Percentiles rank a stretch among this genome's conserved stretches.
These are phyloP conservation scores for Pantherophis vulpinus DNA, from an alignment of 2,797 vertebrate genomes.

Conservation along the genomic window DNA sequence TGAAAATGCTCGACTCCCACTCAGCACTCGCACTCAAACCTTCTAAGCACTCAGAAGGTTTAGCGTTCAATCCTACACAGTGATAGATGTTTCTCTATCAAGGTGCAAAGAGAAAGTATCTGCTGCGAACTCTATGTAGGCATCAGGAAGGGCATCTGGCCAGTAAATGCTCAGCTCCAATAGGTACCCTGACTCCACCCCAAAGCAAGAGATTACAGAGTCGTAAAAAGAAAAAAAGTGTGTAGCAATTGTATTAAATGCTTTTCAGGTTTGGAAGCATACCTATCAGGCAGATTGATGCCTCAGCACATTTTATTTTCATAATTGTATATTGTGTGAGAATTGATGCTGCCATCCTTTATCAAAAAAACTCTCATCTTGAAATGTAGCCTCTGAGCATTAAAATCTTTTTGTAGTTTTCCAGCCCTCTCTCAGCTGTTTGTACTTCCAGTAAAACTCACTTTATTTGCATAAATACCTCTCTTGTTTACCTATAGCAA, in stretches of 20 bases:
- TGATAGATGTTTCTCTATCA: background rate
- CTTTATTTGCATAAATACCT: background rate
- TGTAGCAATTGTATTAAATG: background rate
- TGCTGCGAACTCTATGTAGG: background rate
- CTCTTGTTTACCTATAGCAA: background rate
- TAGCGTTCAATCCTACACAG: background rate
- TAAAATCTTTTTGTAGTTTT: background rate
- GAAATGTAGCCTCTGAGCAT: background rate
- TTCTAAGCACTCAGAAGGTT: background rate
- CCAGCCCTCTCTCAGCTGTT: background rate
- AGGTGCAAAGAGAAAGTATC: background rate
- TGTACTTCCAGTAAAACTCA: too few relatives aligned
- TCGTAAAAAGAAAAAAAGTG: background rate
- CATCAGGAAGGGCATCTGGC: background rate
- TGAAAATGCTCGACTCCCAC: background rate
- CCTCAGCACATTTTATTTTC: background rate
- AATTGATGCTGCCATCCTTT: background rate
- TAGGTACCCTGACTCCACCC: background rate
- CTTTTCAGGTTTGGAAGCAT: background rate
- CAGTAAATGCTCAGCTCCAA: background rate
- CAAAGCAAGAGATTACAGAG: background rate
- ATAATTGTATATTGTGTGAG: background rate
- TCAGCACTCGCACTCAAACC: too few relatives aligned
- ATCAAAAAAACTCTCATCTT: background rate
- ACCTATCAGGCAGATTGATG: background rate